A percentile compares a stretch with the other conserved stretches of the same genome.
Evolutionary conservation across 2,113 vertebrate species (phyloP).

Genomic region (Bungarus multicinctus): DNA sequence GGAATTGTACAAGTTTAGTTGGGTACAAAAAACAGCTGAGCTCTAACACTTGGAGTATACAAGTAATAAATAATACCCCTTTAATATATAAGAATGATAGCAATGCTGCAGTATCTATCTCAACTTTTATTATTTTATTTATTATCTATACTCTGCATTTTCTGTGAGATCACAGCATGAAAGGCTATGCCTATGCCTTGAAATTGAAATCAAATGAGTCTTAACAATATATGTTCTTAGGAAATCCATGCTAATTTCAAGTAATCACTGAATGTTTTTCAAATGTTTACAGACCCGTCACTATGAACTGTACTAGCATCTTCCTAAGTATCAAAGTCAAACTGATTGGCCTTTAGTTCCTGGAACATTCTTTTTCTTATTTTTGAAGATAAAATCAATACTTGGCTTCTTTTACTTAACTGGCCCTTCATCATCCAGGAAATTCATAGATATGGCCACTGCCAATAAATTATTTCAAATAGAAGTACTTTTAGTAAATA

Average conservation of each 20-base stretch:
- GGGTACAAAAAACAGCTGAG: background rate
- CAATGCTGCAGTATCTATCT: background rate
- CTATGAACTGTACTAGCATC: background rate
- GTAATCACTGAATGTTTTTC: background rate
- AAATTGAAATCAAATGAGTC: background rate
- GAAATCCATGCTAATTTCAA: background rate
- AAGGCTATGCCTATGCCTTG: background rate
- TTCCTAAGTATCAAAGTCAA: background rate
- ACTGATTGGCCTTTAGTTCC: background rate
- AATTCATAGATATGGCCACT: background rate
- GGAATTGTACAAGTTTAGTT: background rate
- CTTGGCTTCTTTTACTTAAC: background rate
- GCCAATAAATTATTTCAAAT: background rate
- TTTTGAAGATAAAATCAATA: background rate
- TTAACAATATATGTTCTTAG: background rate
- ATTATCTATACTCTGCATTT: background rate
- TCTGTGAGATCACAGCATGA: background rate
- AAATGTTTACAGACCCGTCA: background rate
- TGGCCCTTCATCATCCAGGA: background rate
- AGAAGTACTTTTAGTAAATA: background rate
- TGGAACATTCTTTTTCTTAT: background rate
- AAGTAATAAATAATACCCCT: background rate
- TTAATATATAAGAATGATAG: background rate
- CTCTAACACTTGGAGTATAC: background rate
- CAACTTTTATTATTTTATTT: background rate